Evolutionary conservation across 1,140 invertebrate species (phyloP), one percentile per base, ranked within the genome.

Genomic region (Penaeus indicus): DNA sequence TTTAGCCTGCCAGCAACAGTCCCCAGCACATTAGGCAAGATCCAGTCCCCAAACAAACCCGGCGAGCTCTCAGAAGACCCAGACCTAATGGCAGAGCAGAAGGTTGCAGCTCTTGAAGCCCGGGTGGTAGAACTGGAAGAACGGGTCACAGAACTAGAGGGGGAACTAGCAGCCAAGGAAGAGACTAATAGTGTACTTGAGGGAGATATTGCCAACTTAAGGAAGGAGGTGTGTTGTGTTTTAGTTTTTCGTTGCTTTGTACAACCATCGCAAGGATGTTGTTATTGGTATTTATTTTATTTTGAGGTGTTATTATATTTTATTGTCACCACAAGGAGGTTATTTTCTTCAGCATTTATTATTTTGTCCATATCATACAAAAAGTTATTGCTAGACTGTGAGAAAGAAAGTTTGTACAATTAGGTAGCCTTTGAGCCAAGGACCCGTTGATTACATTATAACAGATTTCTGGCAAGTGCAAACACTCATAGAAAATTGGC

Each of bases 81-180:
- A 78, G 64, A 72, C 47, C 19, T 22, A 61, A 79, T 54, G 63
- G 83, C 84, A 63, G 25, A 60, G 64, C 78, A 62, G 54, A 72
- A 42, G 21, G 83, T 90, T 83, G 82, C 69, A 83, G 25, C 60
- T 47, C 85, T 90, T 22, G 60, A 67, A 78, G 77, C 69, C 21
- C 60, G 72, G 72, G 64, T 88, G 60, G 77, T 54, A 61, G 80
- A 77, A 75, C 38, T 88, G 64, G 82, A 91, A 62, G 75, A 84
- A 61, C 64, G 88, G 54, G 81, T 89, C 25, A 69, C 62, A 60
- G 87, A 91, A 64, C 89, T 93, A 69, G 92, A 93, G 90, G 91
- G 91, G 82, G 92, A 92, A 86, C 90, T 93, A 69, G 91, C 91
- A 10, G 92, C 92, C 61, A 92, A 92, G 67, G 92, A 92, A 62